Conservation (phyloP, 2,888 invertebrate species). For the Pristionchus fissidentatus region DNA sequence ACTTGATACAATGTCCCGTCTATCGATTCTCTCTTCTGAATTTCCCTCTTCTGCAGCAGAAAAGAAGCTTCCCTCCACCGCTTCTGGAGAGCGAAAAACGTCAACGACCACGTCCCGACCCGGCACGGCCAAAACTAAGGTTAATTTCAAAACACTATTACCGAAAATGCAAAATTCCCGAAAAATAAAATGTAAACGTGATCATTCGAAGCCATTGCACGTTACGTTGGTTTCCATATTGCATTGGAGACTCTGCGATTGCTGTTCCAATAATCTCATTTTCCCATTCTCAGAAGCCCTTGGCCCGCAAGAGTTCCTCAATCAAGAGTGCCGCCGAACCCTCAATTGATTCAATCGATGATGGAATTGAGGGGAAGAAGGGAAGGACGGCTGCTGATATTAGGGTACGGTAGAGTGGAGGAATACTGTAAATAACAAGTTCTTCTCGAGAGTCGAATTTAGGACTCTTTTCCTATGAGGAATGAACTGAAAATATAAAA, state of each 20-base stretch:
- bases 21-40: too few species aligned
- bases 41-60: too few species aligned
- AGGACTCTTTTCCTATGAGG: neutral
- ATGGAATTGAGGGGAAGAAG: slow-evolving; percentile 27
- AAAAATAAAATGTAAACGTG: neutral
- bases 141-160: neutral
- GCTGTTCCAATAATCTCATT: neutral
- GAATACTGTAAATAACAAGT: neutral
- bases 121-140: neutral
- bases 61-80: neutral
- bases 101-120: slow-evolving; percentile 1
- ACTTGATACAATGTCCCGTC: too few species aligned
- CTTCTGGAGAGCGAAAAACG: slow-evolving; percentile 1
- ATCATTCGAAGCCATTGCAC: neutral
- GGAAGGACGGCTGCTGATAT: slow-evolving; percentile 33
- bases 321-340: neutral
- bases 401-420: too few species aligned
- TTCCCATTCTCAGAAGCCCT: slow-evolving; percentile 14
- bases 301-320: neutral
- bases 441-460: neutral
- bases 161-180: neutral
- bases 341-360: neutral
- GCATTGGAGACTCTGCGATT: neutral
- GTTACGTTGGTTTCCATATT: neutral
- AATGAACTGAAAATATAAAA: neutral